Base-by-base conservation (phyloP, 2,888 invertebrate species). In the Stomorhina lunata region DNA sequence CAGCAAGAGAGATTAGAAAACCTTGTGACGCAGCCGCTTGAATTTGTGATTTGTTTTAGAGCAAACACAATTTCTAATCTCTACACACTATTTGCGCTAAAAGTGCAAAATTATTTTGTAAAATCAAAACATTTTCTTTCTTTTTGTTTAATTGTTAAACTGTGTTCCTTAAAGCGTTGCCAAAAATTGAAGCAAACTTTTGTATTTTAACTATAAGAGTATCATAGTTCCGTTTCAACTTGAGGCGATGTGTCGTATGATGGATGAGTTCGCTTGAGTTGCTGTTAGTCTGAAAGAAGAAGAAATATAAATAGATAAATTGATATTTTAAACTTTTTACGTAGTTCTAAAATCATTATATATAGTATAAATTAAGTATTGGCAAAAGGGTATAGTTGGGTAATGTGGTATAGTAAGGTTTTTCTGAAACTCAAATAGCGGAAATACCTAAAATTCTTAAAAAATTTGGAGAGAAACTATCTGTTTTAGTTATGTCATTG, bases 1-100 rank as follows among this genome's bases (percentile, higher is more conserved):
- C n/a, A 43, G 53, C 37, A 55, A 61, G 55, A 73, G 50, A 73
- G 57, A 72, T 81, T 84, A 78, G 69, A 78, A 59, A 81, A 65
- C 66, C 45, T 34, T 75, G 22, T 15, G 20, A 61, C 2, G 22
- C 20, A 32, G 7, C 25, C n/a, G n/a, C n/a, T n/a, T n/a, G n/a
- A n/a, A n/a, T n/a, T n/a, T n/a, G n/a, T 69, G 32, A 40, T 63
- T 25, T 48, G 17, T 10, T 69, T 68, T 45, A 43, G 43, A 25
- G 34, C 37, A 43, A 50, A 68, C 29, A 45, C 32, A 75, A 50
- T 71, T 71, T 75, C 82, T 59, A 79, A 82, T 61, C 79, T 75
- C 53, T 59, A 48, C 63, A 40, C 69, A 40, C 29, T 63, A 55
- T 15, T 65, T 29, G 15, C 32, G 29, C 22, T 45, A 20, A 17